Evolutionary conservation across 2,888 invertebrate species (phyloP).

Genomic region (Cryptophagus acutangulus): DNA sequence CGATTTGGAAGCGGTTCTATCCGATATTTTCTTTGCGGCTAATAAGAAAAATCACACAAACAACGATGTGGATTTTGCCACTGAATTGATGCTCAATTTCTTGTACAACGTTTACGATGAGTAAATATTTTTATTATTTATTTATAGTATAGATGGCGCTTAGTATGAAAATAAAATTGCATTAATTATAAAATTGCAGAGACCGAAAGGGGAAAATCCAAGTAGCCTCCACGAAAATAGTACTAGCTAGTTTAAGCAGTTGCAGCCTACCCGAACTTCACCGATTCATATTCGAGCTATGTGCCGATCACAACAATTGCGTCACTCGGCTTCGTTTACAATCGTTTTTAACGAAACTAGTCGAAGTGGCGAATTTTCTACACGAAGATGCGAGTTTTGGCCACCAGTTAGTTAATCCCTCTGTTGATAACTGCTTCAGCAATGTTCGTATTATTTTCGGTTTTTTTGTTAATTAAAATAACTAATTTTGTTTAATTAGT

Average conservation of each 20-base stretch:
- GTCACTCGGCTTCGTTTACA: slow-evolving; percentile 61
- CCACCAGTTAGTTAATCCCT: slow-evolving; percentile 57
- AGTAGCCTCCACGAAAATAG: slow-evolving; percentile 64
- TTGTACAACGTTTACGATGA: slow-evolving; percentile 64
- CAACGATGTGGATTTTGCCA: slow-evolving; percentile 59
- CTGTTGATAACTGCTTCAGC: slow-evolving; percentile 69
- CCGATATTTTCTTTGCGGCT: slow-evolving; percentile 69
- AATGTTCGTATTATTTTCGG: slow-evolving; percentile 51
- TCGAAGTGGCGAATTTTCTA: slow-evolving; percentile 57
- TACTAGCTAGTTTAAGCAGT: slow-evolving; percentile 62
- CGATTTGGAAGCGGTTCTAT: slow-evolving; percentile 67
- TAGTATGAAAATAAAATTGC: neutral
- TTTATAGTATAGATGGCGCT: neutral
- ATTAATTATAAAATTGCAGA: slow-evolving; percentile 44
- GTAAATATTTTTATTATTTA: slow-evolving; percentile 45
- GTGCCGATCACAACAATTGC: slow-evolving; percentile 72
- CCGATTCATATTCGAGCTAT: slow-evolving; percentile 64
- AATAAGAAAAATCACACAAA: slow-evolving; percentile 60
- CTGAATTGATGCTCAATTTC: slow-evolving; percentile 62
- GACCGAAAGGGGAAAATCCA: slow-evolving; percentile 58
- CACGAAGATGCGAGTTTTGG: slow-evolving; percentile 61
- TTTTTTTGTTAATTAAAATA: neutral
- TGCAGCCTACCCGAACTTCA: slow-evolving; percentile 60
- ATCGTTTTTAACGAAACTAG: slow-evolving; percentile 58
- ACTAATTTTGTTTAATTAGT: slow-evolving; percentile 44